Base-by-base conservation (phyloP, 2,113 vertebrate species). In the Corvus hawaiiensis region DNA sequence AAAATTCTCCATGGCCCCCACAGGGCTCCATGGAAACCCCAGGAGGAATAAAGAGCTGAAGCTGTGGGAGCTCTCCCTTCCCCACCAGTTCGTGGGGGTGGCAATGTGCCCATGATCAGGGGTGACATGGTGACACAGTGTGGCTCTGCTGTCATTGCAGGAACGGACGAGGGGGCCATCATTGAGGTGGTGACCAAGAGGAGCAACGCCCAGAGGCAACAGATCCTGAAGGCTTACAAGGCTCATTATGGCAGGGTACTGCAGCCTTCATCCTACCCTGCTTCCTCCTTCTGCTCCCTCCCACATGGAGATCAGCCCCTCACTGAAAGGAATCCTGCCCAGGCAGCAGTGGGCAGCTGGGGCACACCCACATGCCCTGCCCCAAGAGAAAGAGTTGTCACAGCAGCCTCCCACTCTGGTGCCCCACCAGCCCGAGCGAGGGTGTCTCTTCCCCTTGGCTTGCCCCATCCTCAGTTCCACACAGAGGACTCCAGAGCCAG, bases 191-290 rank as follows among this genome's bases (percentile, higher is more conserved):
- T 99, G 91, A 98, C 99, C 0, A 97, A 96, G 24, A 98, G 99
- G 94, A 99, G 97, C 97, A 99, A 99, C 0, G 94, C 95, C 20
- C 99, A 99, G 97, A 98, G 99, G 82, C 99, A 99, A 87, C 98
- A 99, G 97, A 99, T 99, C 95, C 96, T 98, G 30, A 98, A 98
- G 95, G 95, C 98, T 73, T 99, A 99, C 97, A 99, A 99, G 97
- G 99, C 99, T 56, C 98, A 99, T 90, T 98, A 99, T 13, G 99
- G 99, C 96, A 97, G 99, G 98, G 99, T 99, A 97, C 92, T 77
- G 52, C 22, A 5, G 5, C 14, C 19, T 21, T 15, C 9, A 11
- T 75, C 19, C 28, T 37, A 27, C 16, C 11, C 41, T 32, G 17
- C 20, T 55, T 68, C 48, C 22, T 58, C 28, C 39, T 37, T 41